Conservation (phyloP, 2,888 invertebrate species). For the Brachylomia viminalis region DNA sequence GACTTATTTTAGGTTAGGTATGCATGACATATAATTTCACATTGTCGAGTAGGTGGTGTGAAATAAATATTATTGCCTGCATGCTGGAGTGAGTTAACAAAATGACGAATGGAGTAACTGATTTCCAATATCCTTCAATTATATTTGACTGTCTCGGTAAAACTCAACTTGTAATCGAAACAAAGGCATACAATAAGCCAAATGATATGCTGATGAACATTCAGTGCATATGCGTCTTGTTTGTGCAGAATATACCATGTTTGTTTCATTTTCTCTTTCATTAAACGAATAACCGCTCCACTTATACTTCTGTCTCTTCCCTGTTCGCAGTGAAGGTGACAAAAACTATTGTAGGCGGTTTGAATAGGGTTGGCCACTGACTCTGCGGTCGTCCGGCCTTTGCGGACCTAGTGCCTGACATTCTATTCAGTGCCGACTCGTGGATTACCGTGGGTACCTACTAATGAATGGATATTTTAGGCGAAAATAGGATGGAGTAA, state of each 20-base stretch:
- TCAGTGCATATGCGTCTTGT: no score
- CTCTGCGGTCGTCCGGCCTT: slow-evolving; percentile 80
- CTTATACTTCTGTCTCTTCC: slow-evolving; percentile 46
- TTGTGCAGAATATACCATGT: no score
- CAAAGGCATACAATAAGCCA: neutral
- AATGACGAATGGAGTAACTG: neutral
- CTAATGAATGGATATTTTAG: slow-evolving; percentile 58
- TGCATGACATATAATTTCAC: no score
- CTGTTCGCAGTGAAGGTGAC: slow-evolving; percentile 74
- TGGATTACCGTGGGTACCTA: slow-evolving; percentile 72
- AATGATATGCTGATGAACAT: neutral
- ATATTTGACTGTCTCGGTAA: neutral
- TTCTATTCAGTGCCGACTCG: slow-evolving; percentile 69
- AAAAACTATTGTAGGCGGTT: slow-evolving; percentile 83
- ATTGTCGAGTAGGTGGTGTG: no score
- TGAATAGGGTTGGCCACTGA: slow-evolving; percentile 76
- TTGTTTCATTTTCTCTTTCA: no score
- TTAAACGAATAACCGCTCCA: neutral
- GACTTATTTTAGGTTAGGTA: no score
- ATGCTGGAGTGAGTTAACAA: neutral
- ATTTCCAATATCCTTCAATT: neutral
- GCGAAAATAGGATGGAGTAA: slow-evolving; percentile 27
- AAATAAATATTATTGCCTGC: no score
- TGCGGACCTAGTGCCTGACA: slow-evolving; percentile 68
- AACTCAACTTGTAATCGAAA: neutral